Percentiles rank a stretch among this genome's conserved stretches.
Evolutionary conservation across 2,888 invertebrate species (phyloP).

Genomic region (Enoplolaimus lenunculus): DNA sequence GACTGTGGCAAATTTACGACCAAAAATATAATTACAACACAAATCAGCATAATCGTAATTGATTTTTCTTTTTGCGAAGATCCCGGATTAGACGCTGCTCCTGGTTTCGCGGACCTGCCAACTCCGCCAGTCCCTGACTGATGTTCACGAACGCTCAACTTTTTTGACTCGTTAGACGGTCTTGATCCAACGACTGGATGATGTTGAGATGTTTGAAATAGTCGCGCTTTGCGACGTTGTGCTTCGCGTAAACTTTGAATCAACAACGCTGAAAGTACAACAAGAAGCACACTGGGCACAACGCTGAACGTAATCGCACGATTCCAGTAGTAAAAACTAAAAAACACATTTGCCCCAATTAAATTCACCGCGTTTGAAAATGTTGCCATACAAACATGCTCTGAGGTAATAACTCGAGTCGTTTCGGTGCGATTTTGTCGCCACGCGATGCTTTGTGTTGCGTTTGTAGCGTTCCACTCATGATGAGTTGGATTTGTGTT

Average conservation of each 20-base stretch:
- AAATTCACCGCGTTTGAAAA: constrained; percentile 27
- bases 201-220: constrained; percentile 37
- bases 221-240: constrained; percentile 58
- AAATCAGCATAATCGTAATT: constrained; percentile 40
- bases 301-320: constrained; percentile 79
- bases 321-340: constrained; percentile 56
- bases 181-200: neutral
- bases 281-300: constrained; percentile 70
- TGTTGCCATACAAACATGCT: neutral
- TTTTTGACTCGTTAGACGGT: too few species aligned
- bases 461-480: neutral
- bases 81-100: neutral
- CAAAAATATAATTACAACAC: constrained; percentile 46
- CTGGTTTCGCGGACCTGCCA: too few species aligned
- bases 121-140: too few species aligned
- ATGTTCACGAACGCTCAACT: too few species aligned
- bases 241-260: constrained; percentile 71
- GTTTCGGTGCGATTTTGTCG: neutral
- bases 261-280: constrained; percentile 70
- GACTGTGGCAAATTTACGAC: constrained; percentile 46
- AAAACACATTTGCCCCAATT: constrained; percentile 54
- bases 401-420: neutral
- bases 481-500: neutral
- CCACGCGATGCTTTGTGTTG: neutral
- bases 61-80: neutral